phyloP scores from a whole-genome alignment of 2,113 vertebrate genomes.

The Dasyornis broadbenti region DNA sequence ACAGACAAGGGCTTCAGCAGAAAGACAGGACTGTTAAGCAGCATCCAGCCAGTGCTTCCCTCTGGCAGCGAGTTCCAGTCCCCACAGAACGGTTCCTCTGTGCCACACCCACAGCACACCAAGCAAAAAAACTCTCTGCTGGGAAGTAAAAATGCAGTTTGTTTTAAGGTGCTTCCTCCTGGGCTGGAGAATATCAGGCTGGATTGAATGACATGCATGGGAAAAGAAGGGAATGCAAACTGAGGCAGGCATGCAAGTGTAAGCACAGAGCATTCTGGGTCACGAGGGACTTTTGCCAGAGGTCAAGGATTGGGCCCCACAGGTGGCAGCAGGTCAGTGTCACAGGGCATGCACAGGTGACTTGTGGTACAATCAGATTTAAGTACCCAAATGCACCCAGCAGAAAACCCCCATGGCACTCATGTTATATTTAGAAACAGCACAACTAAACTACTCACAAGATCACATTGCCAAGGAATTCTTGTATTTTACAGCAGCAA shows the following conservation, averaged over 20 bases:
- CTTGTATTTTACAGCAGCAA: neutral
- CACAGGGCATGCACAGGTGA: neutral
- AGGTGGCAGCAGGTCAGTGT: neutral
- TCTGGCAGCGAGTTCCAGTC: neutral
- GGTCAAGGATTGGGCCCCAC: neutral
- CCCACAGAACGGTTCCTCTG: neutral
- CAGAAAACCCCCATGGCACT: neutral
- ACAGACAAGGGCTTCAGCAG: neutral
- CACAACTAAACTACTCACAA: neutral
- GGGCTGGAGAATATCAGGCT: neutral
- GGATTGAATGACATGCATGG: neutral
- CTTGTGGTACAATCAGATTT: neutral
- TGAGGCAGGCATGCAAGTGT: fast-evolving
- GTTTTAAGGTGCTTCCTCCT: neutral
- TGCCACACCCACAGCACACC: neutral
- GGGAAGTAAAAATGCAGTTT: neutral
- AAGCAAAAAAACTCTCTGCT: neutral
- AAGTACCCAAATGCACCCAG: neutral
- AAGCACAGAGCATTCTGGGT: neutral
- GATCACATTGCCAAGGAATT: neutral
- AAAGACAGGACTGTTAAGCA: neutral
- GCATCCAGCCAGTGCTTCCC: neutral
- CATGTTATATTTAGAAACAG: neutral
- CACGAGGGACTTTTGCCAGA: neutral
- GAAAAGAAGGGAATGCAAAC: neutral